phyloP scores from a whole-genome alignment of 2,113 vertebrate species.

The Tichodroma muraria region DNA sequence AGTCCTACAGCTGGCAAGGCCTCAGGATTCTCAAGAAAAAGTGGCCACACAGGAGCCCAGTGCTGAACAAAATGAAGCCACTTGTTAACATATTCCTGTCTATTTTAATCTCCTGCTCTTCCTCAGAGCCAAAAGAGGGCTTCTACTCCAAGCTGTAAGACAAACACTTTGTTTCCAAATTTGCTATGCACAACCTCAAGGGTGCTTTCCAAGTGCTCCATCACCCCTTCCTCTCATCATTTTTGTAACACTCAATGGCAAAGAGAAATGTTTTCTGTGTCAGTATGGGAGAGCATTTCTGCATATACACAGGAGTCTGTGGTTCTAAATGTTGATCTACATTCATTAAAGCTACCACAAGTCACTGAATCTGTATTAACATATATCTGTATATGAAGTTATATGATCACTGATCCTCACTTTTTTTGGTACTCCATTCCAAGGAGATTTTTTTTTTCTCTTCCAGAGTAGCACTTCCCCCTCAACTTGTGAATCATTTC shows the following conservation, averaged over 20 bases:
- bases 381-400: no score
- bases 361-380: neutral
- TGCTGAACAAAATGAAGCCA: neutral
- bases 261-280: neutral
- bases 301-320: neutral
- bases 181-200: neutral
- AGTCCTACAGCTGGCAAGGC: neutral
- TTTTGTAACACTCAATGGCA: neutral
- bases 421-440: neutral
- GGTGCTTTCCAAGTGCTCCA: neutral
- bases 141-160: neutral
- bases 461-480: neutral
- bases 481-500: neutral
- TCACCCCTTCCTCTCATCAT: neutral
- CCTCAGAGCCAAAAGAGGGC: neutral
- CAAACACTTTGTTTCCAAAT: neutral
- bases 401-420: neutral
- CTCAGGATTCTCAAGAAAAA: neutral
- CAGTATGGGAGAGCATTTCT: neutral
- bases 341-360: neutral
- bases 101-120: neutral
- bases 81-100: neutral
- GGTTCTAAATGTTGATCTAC: neutral
- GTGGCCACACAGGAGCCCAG: neutral
- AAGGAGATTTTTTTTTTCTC: neutral